Conservation (phyloP, 2,888 invertebrate species). For the Notodonta dromedarius region DNA sequence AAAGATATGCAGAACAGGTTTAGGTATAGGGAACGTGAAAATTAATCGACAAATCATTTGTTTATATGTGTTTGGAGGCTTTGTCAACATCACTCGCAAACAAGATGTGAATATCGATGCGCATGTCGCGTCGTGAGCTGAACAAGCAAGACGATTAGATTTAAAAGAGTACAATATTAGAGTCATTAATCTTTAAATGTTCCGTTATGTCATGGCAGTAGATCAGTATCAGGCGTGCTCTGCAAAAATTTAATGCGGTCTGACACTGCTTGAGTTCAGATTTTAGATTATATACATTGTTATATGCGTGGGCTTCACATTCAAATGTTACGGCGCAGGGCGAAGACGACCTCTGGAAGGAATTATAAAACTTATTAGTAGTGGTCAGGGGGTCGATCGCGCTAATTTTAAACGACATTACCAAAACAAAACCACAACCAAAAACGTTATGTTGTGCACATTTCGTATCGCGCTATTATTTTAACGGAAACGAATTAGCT, state of each 20-base stretch:
- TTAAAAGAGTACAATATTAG: slow-evolving; percentile 48
- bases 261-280: slow-evolving; percentile 27
- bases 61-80: slow-evolving; percentile 3
- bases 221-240: slow-evolving; percentile 42
- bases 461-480: too few species aligned
- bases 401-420: too few species aligned
- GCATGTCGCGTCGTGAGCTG: slow-evolving; percentile 35
- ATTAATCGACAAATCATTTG: not conserved
- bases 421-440: too few species aligned
- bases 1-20: not conserved
- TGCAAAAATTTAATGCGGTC: slow-evolving; percentile 37
- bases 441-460: too few species aligned
- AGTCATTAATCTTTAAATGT: slow-evolving; percentile 64
- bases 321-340: slow-evolving; percentile 12
- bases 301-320: slow-evolving; percentile 24
- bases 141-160: slow-evolving; percentile 49
- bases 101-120: slow-evolving; percentile 48
- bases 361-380: not conserved
- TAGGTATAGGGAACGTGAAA: not conserved
- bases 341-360: not conserved
- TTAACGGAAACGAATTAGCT: too few species aligned
- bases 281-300: slow-evolving; percentile 20
- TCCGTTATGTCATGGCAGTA: slow-evolving; percentile 62
- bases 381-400: too few species aligned
- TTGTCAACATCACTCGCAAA: slow-evolving; percentile 35